Percentiles rank a stretch among this genome's conserved stretches.
phyloP scores from a whole-genome alignment of 2,888 invertebrate species.

The Heterodera filipjevi region DNA sequence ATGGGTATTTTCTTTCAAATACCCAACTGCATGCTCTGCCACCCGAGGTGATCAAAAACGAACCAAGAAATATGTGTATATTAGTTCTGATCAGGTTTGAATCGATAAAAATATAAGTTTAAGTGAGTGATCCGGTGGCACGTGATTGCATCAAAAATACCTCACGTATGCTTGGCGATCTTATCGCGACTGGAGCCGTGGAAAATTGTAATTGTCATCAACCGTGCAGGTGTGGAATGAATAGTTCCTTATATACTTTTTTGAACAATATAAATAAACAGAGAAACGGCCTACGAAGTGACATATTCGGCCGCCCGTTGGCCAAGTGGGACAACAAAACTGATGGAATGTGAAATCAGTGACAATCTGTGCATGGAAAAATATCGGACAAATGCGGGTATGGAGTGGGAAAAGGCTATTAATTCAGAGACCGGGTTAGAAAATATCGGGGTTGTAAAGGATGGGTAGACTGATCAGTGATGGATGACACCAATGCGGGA shows the following conservation, averaged over 20 bases:
- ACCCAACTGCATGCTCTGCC: no score
- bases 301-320: constrained; percentile 65
- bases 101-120: no score
- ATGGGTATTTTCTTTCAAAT: no score
- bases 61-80: no score
- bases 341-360: constrained; percentile 61
- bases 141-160: constrained; percentile 61
- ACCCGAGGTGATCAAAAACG: no score
- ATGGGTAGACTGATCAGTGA: not conserved
- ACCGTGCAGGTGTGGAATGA: constrained; percentile 57
- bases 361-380: constrained; percentile 63
- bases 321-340: constrained; percentile 65
- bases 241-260: not conserved
- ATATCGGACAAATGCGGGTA: constrained; percentile 59
- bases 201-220: constrained; percentile 62
- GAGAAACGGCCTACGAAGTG: constrained; percentile 65
- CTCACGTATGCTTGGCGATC: constrained; percentile 53
- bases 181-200: constrained; percentile 50
- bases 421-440: not conserved
- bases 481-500: no score
- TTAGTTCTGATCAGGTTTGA: not conserved
- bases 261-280: constrained; percentile 33
- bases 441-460: not conserved
- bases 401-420: not conserved
- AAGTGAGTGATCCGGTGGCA: constrained; percentile 51